Conservation (phyloP, 64 coral and sea anemone species). For the Montipora sp. region DNA sequence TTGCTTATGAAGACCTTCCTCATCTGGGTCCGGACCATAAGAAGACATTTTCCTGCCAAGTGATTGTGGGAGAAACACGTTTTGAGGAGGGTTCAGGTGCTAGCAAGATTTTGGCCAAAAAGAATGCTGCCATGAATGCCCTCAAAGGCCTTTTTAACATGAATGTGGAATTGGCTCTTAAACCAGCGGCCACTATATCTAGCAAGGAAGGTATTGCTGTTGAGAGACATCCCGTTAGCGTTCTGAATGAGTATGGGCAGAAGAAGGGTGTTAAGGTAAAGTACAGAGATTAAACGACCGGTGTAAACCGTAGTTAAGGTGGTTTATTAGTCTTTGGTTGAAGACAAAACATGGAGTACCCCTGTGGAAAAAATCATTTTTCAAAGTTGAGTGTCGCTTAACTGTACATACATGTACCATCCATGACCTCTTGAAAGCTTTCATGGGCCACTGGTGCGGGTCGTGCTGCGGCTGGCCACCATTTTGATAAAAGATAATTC, state of each 20-base stretch:
- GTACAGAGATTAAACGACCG: background rate
- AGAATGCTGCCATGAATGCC: constrained; percentile 74
- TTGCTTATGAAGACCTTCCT: constrained; percentile 71
- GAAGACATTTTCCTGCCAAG: constrained; percentile 59
- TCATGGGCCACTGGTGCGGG: no score
- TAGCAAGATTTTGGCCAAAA: constrained; percentile 74
- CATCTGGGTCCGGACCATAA: constrained; percentile 69
- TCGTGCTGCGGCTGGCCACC: no score
- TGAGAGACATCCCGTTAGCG: constrained; percentile 61
- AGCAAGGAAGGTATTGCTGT: constrained; percentile 1
- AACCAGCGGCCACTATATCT: background rate
- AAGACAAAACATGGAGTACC: no score
- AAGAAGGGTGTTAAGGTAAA: constrained; percentile 65
- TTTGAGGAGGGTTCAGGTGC: constrained; percentile 73
- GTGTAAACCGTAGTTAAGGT: no score
- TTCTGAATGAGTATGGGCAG: constrained; percentile 87
- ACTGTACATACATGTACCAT: no score
- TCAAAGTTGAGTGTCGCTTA: no score
- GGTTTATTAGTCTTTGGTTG: no score
- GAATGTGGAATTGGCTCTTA: constrained; percentile 34
- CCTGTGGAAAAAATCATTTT: no score
- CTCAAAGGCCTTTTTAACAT: constrained; percentile 71
- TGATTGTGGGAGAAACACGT: constrained; percentile 67
- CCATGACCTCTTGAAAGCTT: no score
- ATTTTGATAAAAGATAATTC: no score